Evolutionary conservation across 2,113 vertebrate genomes (phyloP), one percentile per base, ranked within the genome.

Genomic region (Ictalurus punctatus): DNA sequence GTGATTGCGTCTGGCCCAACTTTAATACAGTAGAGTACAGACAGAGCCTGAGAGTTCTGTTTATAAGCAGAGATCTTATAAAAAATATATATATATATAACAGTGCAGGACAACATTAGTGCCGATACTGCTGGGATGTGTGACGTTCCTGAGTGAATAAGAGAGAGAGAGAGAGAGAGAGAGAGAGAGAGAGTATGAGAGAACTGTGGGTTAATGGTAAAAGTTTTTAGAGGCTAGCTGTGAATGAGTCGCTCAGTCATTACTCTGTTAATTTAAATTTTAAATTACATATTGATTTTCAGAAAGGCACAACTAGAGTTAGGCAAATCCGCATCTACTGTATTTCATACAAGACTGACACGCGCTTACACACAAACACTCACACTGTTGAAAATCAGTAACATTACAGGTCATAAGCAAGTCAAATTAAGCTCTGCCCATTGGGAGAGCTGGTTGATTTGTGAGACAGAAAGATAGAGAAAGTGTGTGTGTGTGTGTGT

Each of bases 201-300:
- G 14, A 89, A n/a, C 23, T 30, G 30, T 6, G 37, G 37, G 30
- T 5, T 87, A 30, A 90, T 76, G 48, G 56, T 48, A 7, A 48
- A 48, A 48, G 87, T 74, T 90, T 90, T 90, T 71, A 83, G 80
- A 90, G 86, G 90, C 83, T 81, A 44, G 82, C 44, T 89, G 65
- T 89, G 86, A 91, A 85, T 59, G 84, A 83, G 78, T 86, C 78
- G 80, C 85, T 89, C 88, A 88, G 90, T 89, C 84, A 90, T 80
- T 71, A 74, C 90, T 86, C 86, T 87, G 90, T 90, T 92, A 4
- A 44, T 4, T 44, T 44, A 34, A 92, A 88, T 92, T 93, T 90
- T 91, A 93, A 94, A 94, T 94, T 92, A 93, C 91, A 91, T 93
- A 94, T 94, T 74, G 91, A 94, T 91, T 93, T 86, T 82, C 85